Evolutionary conservation across 2,797 vertebrate species (phyloP), one percentile per base, ranked within the genome.

Genomic region (Carapus acus): DNA sequence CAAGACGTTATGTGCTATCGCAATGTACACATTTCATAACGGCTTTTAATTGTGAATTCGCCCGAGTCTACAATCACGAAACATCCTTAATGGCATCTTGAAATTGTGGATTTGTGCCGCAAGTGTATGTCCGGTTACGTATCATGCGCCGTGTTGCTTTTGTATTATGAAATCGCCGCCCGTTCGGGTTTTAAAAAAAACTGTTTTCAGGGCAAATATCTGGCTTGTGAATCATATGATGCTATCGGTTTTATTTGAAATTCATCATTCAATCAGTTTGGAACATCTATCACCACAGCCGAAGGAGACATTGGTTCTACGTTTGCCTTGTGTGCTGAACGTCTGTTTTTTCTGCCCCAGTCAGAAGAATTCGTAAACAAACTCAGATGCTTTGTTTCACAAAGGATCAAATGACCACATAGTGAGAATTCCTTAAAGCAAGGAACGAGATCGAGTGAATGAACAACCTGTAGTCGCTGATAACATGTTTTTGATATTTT

Each of bases 101-200:
- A 2, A 9, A 51, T 8, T 2, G 1, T 8, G 19, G n/a, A 2
- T 31, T 19, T 4, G 36, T 6, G 13, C 39, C 7, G 1, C 6
- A 37, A n/a, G 58, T 1, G 23, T 41, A 48, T 17, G 43, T 34
- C 51, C 74, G 67, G 74, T 79, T 67, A 71, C 68, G 33, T 73
- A 29, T 55, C 53, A 54, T 60, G 29, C 52, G 62, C 33, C 43
- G 7, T 68, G 54, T 61, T 69, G 56, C 55, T 31, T 44, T 23
- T 34, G 56, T 40, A 19, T 38, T 60, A 42, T 47, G 67, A 58
- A 59, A 58, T 69, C 67, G 68, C 64, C 62, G 65, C 63, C 68
- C 21, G 43, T 17, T 39, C 34, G 57, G 36, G 43, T 66, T 7
- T 33, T n/a, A n/a, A n/a, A n/a, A n/a, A n/a, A n/a, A n/a, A n/a